Evolutionary conservation across 2,113 vertebrate genomes (phyloP).

Genomic region (Rhinolophus sinicus): DNA sequence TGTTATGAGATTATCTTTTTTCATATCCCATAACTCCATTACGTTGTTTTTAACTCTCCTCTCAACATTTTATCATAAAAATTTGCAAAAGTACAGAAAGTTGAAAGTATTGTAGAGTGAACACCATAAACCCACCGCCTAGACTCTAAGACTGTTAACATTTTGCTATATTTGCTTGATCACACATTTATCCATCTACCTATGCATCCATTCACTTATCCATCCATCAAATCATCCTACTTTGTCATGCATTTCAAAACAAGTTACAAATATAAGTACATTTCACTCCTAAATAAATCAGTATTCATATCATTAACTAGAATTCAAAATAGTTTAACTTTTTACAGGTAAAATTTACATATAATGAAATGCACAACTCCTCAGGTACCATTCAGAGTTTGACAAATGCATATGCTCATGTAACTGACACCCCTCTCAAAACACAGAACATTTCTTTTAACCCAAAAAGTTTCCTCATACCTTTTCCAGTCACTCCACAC

Average conservation of each 20-base stretch:
- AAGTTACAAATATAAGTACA: neutral
- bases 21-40: neutral
- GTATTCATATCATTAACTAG: neutral
- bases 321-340: neutral
- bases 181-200: neutral
- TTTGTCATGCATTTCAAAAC: neutral
- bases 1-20: neutral
- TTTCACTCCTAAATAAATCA: neutral
- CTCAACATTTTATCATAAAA: neutral
- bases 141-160: neutral
- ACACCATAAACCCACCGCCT: neutral
- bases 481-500: neutral
- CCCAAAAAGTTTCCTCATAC: neutral
- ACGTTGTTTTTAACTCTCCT: neutral
- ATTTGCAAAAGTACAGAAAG: neutral
- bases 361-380: neutral
- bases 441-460: neutral
- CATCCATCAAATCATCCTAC: neutral
- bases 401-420: neutral
- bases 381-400: neutral
- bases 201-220: neutral
- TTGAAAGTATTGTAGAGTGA: constrained; percentile 3
- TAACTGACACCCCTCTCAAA: neutral
- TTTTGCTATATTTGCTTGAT: neutral
- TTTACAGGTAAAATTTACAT: constrained; percentile 29